Conservation (phyloP, 2,113 vertebrate genomes). For the Azemiops feae region DNA sequence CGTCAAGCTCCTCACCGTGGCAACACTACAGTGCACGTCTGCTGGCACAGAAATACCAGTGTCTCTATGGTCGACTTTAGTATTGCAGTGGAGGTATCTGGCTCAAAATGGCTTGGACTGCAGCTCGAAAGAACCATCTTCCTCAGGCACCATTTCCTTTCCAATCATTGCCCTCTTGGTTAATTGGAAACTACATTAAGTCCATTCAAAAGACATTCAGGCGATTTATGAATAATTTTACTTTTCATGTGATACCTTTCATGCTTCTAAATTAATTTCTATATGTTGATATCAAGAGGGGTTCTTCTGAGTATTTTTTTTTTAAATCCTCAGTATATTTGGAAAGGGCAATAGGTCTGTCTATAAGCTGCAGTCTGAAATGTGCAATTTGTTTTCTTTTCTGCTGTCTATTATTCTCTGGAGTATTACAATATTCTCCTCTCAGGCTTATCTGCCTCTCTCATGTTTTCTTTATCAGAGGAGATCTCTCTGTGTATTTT, state of each 20-base stretch:
- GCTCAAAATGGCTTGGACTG: constrained; percentile 56
- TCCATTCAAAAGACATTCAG: not conserved
- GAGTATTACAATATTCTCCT: constrained; percentile 30
- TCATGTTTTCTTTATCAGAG: constrained; percentile 47
- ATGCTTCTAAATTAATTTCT: constrained; percentile 8
- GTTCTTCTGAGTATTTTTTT: constrained; percentile 36
- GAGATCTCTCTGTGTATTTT: constrained; percentile 3
- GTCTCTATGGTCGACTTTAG: constrained; percentile 99
- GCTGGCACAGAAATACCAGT: constrained; percentile 98
- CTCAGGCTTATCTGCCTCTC: constrained; percentile 58
- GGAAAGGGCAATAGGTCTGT: constrained; percentile 54
- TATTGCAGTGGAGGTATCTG: constrained; percentile 93
- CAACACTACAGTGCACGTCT: constrained; percentile 99
- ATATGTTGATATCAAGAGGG: constrained; percentile 29
- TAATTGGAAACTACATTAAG: not conserved
- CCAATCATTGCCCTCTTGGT: constrained; percentile 29
- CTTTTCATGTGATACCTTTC: not conserved
- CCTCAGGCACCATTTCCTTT: constrained; percentile 63
- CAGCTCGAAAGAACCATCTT: constrained; percentile 46
- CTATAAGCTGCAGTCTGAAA: constrained; percentile 37
- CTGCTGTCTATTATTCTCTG: constrained; percentile 52
- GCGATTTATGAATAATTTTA: not conserved
- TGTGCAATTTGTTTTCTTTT: constrained; percentile 47
- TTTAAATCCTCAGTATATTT: not conserved
- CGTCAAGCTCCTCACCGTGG: constrained; percentile 89